Conservation (phyloP, 2,888 invertebrate genomes). For the Cheilosia urbana region DNA sequence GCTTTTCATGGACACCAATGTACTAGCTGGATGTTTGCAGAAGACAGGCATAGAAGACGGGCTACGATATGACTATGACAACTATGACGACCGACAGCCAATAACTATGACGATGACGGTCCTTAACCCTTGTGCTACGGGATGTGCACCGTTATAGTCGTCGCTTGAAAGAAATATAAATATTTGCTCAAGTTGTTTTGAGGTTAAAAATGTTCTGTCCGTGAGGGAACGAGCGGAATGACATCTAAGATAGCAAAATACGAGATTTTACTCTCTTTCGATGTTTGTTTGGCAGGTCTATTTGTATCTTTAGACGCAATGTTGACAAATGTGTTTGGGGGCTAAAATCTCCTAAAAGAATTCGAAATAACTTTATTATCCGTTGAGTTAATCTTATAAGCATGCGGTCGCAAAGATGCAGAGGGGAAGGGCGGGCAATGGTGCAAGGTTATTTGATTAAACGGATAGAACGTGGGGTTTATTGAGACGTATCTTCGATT, state of each 20-base stretch:
- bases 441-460: conserved; percentile 30
- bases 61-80: conserved; percentile 58
- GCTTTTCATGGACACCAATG: conserved; percentile 73
- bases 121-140: conserved; percentile 76
- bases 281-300: conserved; percentile 46
- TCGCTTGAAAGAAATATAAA: conserved; percentile 77
- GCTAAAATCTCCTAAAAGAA: conserved; percentile 68
- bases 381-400: conserved; percentile 71
- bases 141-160: conserved; percentile 31
- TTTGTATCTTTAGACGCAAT: conserved; percentile 71
- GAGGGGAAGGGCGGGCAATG: background rate
- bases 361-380: conserved; percentile 74
- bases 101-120: conserved; percentile 67
- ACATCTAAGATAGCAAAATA: conserved; percentile 71
- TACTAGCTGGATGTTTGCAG: conserved; percentile 59
- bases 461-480: conserved; percentile 35
- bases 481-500: conserved; percentile 58
- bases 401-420: background rate
- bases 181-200: conserved; percentile 83
- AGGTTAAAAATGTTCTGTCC: conserved; percentile 81
- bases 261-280: conserved; percentile 42
- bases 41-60: conserved; percentile 66
- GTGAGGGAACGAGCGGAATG: conserved; percentile 56
- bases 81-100: conserved; percentile 32
- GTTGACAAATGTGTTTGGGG: conserved; percentile 72